Evolutionary conservation across 2,888 invertebrate species (phyloP), one percentile per base, ranked within the genome.

Genomic region (Agonopterix arenella): DNA sequence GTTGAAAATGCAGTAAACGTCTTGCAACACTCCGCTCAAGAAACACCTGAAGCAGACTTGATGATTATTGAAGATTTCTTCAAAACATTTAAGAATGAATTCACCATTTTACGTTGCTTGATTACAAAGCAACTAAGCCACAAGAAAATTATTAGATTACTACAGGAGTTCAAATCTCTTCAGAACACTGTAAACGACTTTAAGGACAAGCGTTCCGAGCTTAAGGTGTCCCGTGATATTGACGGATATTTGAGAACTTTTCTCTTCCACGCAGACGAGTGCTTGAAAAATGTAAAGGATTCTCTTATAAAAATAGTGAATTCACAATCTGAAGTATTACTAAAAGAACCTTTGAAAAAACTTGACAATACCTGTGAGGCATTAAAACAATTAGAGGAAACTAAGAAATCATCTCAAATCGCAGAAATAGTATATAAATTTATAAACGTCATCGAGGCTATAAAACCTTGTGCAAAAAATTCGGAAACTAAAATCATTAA

Each of bases 121-220:
- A 66, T 83, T 45, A 62, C 68, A 36, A 82, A 83, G 56, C 62
- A 68, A 44, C 56, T 73, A 4, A 80, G 65, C 49, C 76, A 77
- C 52, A 86, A 84, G 52, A 78, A 74, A 65, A 55, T 84, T 10
- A 82, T 86, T 49, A 68, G 85, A 52, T 62, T 86, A 36, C 56
- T 85, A 16, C 82, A 84, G 62, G 79, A 84, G 58, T 84, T 80
- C 57, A 68, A 53, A 47, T 65, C 63, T 9, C 55, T 86, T 4
- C 67, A 76, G 58, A 64, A 52, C 46, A 66, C 64, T 2, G 69
- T 84, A 8, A 65, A 62, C 46, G 62, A 71, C 18, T 84, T 84
- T 52, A 77, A 77, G 62, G 48, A 51, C 3, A 72, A 75, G 47
- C 60, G 57, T 8, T 46, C 36, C 4, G 58, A 74, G 18, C 58